Conservation (phyloP, 1,140 invertebrate genomes). For the Lasaia peninsularis region DNA sequence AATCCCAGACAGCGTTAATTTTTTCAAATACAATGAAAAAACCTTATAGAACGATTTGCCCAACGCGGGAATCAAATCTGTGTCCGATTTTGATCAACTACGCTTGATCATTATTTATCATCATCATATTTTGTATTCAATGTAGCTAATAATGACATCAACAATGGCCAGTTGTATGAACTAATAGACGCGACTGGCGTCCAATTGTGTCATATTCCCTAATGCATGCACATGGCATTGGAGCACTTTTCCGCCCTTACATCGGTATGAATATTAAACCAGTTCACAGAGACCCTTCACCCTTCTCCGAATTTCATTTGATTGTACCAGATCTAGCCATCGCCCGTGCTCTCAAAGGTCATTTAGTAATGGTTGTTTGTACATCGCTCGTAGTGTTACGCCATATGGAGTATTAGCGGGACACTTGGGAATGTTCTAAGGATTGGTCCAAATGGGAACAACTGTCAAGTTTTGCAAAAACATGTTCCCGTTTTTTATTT, state of each 20-base stretch:
- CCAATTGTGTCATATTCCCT: constrained; percentile 66
- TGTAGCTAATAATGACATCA: constrained; percentile 11
- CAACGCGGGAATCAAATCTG: too few relatives aligned
- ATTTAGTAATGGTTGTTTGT: constrained; percentile 44
- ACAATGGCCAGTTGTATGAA: constrained; percentile 55
- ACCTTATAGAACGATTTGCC: not conserved
- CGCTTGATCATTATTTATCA: too few relatives aligned
- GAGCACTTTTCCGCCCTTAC: constrained; percentile 61
- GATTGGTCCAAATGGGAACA: constrained; percentile 63
- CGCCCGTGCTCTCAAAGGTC: constrained; percentile 28
- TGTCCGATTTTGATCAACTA: too few relatives aligned
- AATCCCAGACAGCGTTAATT: too few relatives aligned
- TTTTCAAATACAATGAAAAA: too few relatives aligned
- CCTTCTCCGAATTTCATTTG: constrained; percentile 2
- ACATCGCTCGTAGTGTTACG: constrained; percentile 49
- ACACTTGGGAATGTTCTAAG: constrained; percentile 63
- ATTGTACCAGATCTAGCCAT: not conserved
- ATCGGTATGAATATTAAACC: constrained; percentile 55
- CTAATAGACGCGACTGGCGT: constrained; percentile 55
- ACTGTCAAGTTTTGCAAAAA: constrained; percentile 60
- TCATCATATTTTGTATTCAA: not conserved
- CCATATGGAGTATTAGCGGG: constrained; percentile 73
- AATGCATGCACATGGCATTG: constrained; percentile 73
- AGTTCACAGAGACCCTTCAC: constrained; percentile 32
- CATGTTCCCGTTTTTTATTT: constrained; percentile 34